These are phyloP conservation scores for Drosophila santomea DNA, from an alignment of 1,140 invertebrate genomes.

Conservation along the genomic window DNA sequence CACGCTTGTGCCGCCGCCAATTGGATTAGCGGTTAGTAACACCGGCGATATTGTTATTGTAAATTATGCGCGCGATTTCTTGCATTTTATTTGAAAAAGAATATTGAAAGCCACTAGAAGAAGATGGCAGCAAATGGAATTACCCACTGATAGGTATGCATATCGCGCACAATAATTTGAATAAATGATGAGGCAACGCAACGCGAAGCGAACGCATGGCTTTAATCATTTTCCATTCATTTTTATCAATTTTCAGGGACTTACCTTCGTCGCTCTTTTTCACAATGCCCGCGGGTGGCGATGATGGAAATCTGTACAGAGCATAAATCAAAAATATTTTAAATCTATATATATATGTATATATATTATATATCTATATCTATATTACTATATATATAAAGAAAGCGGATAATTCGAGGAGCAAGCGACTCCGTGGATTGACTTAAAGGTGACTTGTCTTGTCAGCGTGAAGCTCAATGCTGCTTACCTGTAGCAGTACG, in stretches of 20 bases:
- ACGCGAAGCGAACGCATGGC: slow-evolving; percentile 21
- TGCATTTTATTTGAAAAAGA: slow-evolving; percentile 54
- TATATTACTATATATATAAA: slow-evolving; percentile 17
- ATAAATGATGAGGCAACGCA: slow-evolving; percentile 67
- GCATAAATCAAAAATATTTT: slow-evolving; percentile 47
- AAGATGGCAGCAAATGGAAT: slow-evolving; percentile 63
- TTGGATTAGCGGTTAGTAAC: slow-evolving; percentile 84
- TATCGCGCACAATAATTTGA: slow-evolving; percentile 58
- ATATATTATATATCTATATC: no score
- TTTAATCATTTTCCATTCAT: slow-evolving; percentile 71
- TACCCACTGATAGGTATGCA: slow-evolving; percentile 64
- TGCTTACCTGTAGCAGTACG: slow-evolving; percentile 78
- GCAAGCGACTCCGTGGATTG: slow-evolving; percentile 52
- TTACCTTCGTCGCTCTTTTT: slow-evolving; percentile 84
- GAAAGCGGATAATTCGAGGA: slow-evolving; percentile 27
- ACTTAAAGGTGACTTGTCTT: slow-evolving; percentile 77
- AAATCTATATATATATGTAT: no score
- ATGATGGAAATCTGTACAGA: slow-evolving; percentile 76
- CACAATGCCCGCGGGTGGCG: slow-evolving; percentile 80
- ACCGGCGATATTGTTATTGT: slow-evolving; percentile 80
- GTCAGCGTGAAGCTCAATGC: slow-evolving; percentile 25
- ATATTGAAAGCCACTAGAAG: slow-evolving; percentile 17
- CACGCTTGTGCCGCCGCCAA: slow-evolving; percentile 65
- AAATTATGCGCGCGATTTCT: slow-evolving; percentile 76
- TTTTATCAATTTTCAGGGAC: slow-evolving; percentile 28